Conservation (phyloP, 2,797 vertebrate genomes). For the Peromyscus eremicus region DNA sequence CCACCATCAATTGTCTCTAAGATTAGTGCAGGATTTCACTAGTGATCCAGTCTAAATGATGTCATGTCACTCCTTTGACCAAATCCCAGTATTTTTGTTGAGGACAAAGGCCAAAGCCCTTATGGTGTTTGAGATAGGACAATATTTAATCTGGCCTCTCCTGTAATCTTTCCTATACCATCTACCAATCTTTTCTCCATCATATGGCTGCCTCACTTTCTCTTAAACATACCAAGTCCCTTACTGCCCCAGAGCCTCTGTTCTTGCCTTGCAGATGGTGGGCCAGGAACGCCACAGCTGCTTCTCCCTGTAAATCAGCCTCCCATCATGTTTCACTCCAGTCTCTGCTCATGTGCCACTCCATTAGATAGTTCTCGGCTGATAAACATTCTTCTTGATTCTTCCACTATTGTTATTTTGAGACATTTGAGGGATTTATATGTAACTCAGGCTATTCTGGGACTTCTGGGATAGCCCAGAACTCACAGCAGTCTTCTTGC, state of each 20-base stretch:
- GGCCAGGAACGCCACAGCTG: neutral
- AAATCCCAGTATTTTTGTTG: neutral
- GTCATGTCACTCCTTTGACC: neutral
- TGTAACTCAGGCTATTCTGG: neutral
- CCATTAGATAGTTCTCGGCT: neutral
- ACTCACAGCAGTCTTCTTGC: neutral
- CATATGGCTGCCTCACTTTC: neutral
- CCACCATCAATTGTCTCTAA: neutral
- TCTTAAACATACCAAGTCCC: neutral
- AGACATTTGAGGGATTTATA: neutral
- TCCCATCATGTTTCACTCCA: neutral
- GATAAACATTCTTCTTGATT: neutral
- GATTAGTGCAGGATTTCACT: neutral
- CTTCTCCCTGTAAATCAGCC: no score
- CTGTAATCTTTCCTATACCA: neutral
- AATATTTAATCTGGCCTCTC: neutral
- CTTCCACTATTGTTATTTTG: neutral
- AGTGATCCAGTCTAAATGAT: neutral
- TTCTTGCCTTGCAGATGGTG: neutral
- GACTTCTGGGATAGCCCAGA: neutral
- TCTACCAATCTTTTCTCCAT: neutral
- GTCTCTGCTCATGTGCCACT: neutral
- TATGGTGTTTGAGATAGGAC: neutral
- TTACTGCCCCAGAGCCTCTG: neutral
- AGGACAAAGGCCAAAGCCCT: constrained; percentile 26